These are phyloP conservation scores for Nephotettix cincticeps DNA, from an alignment of 1,140 invertebrate species.

Conservation along the genomic window DNA sequence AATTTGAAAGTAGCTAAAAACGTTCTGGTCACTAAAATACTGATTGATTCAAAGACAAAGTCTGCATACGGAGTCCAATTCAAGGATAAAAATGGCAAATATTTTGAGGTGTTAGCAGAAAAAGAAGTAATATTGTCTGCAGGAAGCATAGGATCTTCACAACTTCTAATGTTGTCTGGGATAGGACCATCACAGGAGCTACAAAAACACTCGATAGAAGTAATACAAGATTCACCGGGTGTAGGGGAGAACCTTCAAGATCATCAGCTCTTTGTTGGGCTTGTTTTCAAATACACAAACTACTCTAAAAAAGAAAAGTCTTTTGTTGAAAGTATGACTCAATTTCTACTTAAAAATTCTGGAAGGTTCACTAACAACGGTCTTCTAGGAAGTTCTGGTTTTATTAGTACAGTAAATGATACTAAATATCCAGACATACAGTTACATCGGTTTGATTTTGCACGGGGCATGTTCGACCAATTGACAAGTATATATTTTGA, in stretches of 20 bases:
- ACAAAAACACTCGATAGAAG: conserved; percentile 61
- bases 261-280: conserved; percentile 80
- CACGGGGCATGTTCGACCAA: conserved; percentile 77
- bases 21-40: conserved; percentile 59
- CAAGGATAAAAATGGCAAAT: conserved; percentile 47
- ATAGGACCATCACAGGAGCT: conserved; percentile 77
- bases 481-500: conserved; percentile 70
- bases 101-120: conserved; percentile 54
- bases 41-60: conserved; percentile 57
- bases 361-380: conserved; percentile 50
- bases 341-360: conserved; percentile 65
- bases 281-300: conserved; percentile 76
- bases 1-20: conserved; percentile 63
- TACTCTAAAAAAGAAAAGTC: conserved; percentile 76
- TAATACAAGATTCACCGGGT: conserved; percentile 67
- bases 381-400: conserved; percentile 77
- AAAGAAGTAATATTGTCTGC: conserved; percentile 69
- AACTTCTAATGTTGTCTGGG: conserved; percentile 83
- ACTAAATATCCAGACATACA: conserved; percentile 71
- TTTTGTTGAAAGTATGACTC: conserved; percentile 68
- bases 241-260: conserved; percentile 88
- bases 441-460: conserved; percentile 77
- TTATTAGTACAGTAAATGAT: conserved; percentile 78
- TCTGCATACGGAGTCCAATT: conserved; percentile 51
- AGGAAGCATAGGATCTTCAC: conserved; percentile 75